Base-by-base conservation (phyloP, 2,113 vertebrate genomes). In the Thalassoma bifasciatum region DNA sequence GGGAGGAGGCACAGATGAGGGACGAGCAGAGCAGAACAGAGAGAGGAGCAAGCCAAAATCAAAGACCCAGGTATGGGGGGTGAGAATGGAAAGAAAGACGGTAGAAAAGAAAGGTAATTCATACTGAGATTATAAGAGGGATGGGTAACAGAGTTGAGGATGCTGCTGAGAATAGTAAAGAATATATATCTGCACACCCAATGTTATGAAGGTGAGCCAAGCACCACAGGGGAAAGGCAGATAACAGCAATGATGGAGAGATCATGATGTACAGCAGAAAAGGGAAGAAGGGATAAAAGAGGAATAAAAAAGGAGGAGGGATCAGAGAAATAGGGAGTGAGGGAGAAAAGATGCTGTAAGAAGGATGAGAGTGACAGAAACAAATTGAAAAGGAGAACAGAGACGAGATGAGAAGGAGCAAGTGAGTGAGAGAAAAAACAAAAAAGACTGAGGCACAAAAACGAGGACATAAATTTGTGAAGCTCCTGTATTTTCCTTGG, bases 71-170 rank as follows among this genome's bases (percentile, higher is more conserved):
- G 76, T 79, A 72, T 5, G 30, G 36, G 42, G 49, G 42, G 37
- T 24, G 52, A 63, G 79, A 63, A 79, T 21, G 19, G 59, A 22
- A 47, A 50, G 61, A 80, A 36, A 74, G 77, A 59, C 56, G 73
- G 59, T 40, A 14, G 21, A 5, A 69, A 70, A 67, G 44, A 66
- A 73, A 46, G 47, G 69, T 66, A 84, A 83, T 88, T 86, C 82
- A 72, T 46, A 40, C 62, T 7, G 58, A 83, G 84, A 90, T 91
- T 72, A 90, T 72, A 86, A 68, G 68, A 84, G n/a, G 56, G 71
- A 75, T 80, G 73, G 81, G 86, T 74, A 71, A 86, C 53, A 59
- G 46, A 72, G 69, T 81, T 58, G 72, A 57, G 60, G 73, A 64
- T 51, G 68, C 17, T 51, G 66, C 0, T 37, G 66, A 79, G 72